Evolutionary conservation across 2,797 vertebrate species (phyloP).

Genomic region (Pangasius krempfi): DNA sequence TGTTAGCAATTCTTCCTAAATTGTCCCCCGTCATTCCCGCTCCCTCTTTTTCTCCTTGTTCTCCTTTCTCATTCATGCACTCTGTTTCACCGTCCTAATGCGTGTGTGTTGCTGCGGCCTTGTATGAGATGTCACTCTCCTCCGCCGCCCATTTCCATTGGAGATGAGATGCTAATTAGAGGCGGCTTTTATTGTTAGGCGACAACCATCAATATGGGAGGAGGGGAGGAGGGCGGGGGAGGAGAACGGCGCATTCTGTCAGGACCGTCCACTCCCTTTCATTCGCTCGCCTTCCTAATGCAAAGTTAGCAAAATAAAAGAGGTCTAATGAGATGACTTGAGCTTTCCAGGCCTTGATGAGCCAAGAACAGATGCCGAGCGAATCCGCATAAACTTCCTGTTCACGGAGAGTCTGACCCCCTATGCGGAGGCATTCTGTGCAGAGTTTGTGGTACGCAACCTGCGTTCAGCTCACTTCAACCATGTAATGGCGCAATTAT

Average conservation of each 20-base stretch:
- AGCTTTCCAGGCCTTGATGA: conserved; percentile 28
- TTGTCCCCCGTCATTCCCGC: conserved; percentile 25
- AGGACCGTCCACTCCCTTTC: conserved; percentile 35
- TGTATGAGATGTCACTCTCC: conserved; percentile 46
- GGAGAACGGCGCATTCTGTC: conserved; percentile 43
- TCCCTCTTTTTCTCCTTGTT: conserved; percentile 24
- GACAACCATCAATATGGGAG: conserved; percentile 32
- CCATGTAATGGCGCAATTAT: conserved; percentile 42
- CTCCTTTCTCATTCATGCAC: conserved; percentile 43
- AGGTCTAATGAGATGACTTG: conserved; percentile 48
- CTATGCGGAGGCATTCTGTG: conserved; percentile 8
- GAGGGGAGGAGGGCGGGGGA: background rate
- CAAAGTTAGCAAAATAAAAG: conserved; percentile 53
- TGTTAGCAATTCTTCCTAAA: conserved; percentile 34
- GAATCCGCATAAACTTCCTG: conserved; percentile 3
- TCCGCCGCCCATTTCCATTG: conserved; percentile 57
- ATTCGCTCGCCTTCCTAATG: conserved; percentile 36
- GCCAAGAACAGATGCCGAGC: background rate
- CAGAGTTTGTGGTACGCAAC: conserved; percentile 24
- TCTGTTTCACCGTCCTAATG: conserved; percentile 40
- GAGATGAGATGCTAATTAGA: conserved; percentile 64
- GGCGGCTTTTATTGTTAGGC: conserved; percentile 56
- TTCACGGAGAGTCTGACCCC: background rate
- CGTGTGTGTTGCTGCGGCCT: conserved; percentile 45
- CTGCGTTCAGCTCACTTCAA: conserved; percentile 36